These are phyloP conservation scores for Mercenaria mercenaria DNA, from an alignment of 1,140 invertebrate genomes.

Conservation along the genomic window DNA sequence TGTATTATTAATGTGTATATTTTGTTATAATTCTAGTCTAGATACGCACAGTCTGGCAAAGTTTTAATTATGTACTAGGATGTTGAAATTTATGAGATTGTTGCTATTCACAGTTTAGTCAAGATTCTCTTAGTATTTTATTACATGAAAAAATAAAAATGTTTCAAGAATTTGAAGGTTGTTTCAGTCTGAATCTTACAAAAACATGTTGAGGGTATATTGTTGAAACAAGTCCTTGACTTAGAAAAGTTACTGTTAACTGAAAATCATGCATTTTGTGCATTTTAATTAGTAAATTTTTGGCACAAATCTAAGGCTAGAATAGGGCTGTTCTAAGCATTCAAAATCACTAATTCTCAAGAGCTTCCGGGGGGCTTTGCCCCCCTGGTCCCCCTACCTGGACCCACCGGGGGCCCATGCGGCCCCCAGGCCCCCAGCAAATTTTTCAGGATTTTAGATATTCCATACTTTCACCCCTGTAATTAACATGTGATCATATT, in stretches of 20 bases:
- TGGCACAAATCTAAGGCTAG: not conserved
- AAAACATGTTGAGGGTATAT: not conserved
- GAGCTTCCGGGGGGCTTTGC: conserved; percentile 38
- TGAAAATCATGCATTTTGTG: not conserved
- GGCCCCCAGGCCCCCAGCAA: not conserved
- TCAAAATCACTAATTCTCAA: not conserved
- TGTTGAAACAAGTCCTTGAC: no score
- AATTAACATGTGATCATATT: no score
- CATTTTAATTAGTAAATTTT: not conserved
- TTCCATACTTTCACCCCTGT: conserved; percentile 9
- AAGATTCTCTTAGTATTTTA: not conserved
- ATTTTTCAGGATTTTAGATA: conserved; percentile 7
- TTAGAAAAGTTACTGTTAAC: not conserved
- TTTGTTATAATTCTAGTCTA: not conserved
- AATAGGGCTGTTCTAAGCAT: not conserved
- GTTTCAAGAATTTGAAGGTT: not conserved
- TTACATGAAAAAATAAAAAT: not conserved
- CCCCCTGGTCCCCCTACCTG: conserved; percentile 37
- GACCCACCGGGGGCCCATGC: conserved; percentile 28
- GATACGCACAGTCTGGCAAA: no score
- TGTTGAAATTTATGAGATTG: no score
- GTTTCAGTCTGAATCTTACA: not conserved
- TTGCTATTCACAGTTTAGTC: no score
- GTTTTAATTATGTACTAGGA: no score
- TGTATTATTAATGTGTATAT: not conserved